phyloP scores from a whole-genome alignment of 2,113 vertebrate species.

The Chamaetylas fuelleborni region DNA sequence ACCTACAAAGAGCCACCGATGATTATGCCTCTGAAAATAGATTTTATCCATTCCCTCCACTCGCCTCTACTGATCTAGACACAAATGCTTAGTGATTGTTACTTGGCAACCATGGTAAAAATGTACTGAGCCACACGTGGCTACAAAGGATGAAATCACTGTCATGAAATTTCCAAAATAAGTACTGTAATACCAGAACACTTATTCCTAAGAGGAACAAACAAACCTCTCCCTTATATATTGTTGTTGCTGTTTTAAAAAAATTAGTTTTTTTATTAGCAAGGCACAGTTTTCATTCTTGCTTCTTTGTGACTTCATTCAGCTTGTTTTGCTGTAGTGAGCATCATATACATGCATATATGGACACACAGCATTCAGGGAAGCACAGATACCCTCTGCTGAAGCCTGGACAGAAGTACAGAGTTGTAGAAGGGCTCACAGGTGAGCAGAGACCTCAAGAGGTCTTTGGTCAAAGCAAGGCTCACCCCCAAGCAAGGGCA shows the following conservation, averaged over 20 bases:
- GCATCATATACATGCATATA: rapidly evolving
- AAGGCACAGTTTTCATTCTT: neutral
- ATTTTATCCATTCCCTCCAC: conserved; percentile 37
- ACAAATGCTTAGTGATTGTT: conserved; percentile 61
- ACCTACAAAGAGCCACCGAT: neutral
- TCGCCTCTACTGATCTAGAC: conserved; percentile 41
- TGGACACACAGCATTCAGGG: neutral
- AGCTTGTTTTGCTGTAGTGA: neutral
- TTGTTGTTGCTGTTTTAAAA: neutral
- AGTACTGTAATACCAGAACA: conserved; percentile 13
- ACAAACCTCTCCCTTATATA: neutral
- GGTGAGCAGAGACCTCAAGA: neutral
- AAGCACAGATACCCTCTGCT: neutral
- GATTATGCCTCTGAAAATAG: conserved; percentile 55
- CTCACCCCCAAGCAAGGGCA: neutral
- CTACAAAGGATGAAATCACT: conserved; percentile 56
- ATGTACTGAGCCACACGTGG: conserved; percentile 57
- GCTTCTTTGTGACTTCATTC: neutral
- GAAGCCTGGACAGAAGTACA: neutral
- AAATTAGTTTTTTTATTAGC: neutral
- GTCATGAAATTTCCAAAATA: conserved; percentile 57
- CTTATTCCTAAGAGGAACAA: neutral
- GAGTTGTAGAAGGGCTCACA: neutral
- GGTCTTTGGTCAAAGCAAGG: neutral
- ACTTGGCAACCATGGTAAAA: conserved; percentile 66